phyloP scores from a whole-genome alignment of 2,888 invertebrate species.

The Lagria hirta region DNA sequence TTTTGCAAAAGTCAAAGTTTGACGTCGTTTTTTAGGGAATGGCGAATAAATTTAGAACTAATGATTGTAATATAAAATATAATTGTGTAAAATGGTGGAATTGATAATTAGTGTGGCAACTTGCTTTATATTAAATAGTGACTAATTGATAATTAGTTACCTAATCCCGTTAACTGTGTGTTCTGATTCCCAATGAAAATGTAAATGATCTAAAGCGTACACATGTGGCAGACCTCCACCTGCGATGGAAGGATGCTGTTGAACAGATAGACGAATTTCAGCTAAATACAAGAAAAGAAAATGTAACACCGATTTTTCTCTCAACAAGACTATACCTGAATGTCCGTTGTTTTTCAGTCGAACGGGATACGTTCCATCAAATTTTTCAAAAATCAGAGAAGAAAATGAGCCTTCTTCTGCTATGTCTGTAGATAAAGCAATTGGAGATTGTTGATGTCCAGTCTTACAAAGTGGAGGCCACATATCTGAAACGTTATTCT shows the following conservation, averaged over 20 bases:
- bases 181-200: constrained; percentile 85
- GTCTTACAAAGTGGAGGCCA: constrained; percentile 68
- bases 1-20: background rate
- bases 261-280: constrained; percentile 43
- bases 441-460: constrained; percentile 74
- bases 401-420: constrained; percentile 56
- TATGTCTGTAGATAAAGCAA: constrained; percentile 64
- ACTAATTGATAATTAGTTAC: constrained; percentile 48
- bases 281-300: constrained; percentile 37
- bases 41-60: constrained; percentile 2
- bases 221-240: constrained; percentile 63
- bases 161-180: constrained; percentile 76
- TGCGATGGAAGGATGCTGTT: constrained; percentile 41
- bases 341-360: constrained; percentile 68
- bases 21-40: too few species aligned
- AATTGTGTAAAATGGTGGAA: too few species aligned
- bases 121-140: too few species aligned
- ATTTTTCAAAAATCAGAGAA: constrained; percentile 60
- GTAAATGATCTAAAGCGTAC: constrained; percentile 71
- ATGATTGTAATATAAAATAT: constrained; percentile 1
- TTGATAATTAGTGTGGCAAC: too few species aligned
- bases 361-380: constrained; percentile 57
- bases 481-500: constrained; percentile 47
- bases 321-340: constrained; percentile 58
- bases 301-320: constrained; percentile 4